Conservation (phyloP, 2,888 invertebrate genomes). For the Thalpophila matura region DNA sequence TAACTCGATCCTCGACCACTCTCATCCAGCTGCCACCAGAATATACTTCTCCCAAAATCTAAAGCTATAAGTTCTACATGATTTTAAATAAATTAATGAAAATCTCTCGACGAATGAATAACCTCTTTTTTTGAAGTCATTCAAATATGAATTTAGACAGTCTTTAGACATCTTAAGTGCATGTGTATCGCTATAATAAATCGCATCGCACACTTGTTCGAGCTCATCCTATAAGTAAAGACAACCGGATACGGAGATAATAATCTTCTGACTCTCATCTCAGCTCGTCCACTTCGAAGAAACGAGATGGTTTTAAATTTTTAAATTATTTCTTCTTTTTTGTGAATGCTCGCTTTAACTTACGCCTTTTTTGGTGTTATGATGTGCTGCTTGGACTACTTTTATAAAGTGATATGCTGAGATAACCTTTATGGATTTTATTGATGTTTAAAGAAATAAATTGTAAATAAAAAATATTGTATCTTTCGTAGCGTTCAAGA, state of each 20-base stretch:
- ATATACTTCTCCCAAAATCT: too few relatives aligned
- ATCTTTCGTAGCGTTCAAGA: too few relatives aligned
- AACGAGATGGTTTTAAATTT: constrained; percentile 26
- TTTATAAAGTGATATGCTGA: neutral
- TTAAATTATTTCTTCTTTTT: constrained; percentile 11
- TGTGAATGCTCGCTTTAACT: constrained; percentile 26
- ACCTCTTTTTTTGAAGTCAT: too few relatives aligned
- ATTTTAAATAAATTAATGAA: too few relatives aligned
- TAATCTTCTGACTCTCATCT: constrained; percentile 36
- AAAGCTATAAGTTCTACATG: too few relatives aligned
- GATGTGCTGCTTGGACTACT: neutral
- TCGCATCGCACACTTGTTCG: constrained; percentile 16
- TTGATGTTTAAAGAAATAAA: too few relatives aligned
- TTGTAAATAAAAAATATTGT: too few relatives aligned
- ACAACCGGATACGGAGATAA: constrained; percentile 54
- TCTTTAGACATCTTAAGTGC: constrained; percentile 27
- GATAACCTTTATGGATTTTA: neutral
- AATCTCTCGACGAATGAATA: too few relatives aligned
- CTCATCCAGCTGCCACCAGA: too few relatives aligned
- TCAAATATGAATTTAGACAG: too few relatives aligned
- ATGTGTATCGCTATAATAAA: constrained; percentile 22
- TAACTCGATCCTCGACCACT: too few relatives aligned
- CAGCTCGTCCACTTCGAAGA: constrained; percentile 30
- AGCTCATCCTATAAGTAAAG: constrained; percentile 43
- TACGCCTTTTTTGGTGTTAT: constrained; percentile 12